These are phyloP conservation scores for Glandiceps talaboti DNA, from an alignment of 53 echinoderm and acorn worm species.

Conservation along the genomic window DNA sequence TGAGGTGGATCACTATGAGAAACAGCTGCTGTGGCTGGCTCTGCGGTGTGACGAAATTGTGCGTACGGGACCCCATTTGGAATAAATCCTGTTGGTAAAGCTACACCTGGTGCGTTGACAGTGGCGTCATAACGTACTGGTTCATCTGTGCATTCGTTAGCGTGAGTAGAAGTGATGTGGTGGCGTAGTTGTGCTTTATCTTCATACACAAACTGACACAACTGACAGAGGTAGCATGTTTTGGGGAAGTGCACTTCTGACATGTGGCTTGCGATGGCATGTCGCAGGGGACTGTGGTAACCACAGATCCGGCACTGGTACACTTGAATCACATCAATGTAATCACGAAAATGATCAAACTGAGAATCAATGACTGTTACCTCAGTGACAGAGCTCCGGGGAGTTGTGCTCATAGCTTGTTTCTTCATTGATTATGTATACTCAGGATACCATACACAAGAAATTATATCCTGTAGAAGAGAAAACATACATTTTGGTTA, in stretches of 20 bases:
- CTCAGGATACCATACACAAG: no score
- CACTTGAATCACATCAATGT: conserved; percentile 87
- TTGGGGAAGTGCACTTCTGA: conserved; percentile 97
- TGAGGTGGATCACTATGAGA: no score
- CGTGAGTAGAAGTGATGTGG: conserved; percentile 88
- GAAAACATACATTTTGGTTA: no score
- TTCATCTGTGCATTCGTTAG: conserved; percentile 46
- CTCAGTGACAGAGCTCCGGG: conserved; percentile 32
- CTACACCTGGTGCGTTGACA: not conserved
- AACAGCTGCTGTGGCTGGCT: not conserved
- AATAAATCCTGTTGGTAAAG: not conserved
- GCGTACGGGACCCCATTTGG: not conserved
- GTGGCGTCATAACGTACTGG: not conserved
- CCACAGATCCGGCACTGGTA: conserved; percentile 92
- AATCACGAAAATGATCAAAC: conserved; percentile 94
- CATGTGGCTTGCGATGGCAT: conserved; percentile 99
- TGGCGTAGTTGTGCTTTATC: conserved; percentile 73
- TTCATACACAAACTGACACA: conserved; percentile 97
- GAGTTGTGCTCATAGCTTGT: not conserved
- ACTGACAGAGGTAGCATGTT: conserved; percentile 93
- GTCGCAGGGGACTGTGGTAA: conserved; percentile 94
- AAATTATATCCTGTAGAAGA: no score
- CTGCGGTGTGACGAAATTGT: not conserved
- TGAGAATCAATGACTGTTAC: conserved; percentile 98
- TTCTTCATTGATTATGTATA: not conserved